These are phyloP conservation scores for Syritta pipiens DNA, from an alignment of 2,888 invertebrate genomes.

Conservation along the genomic window DNA sequence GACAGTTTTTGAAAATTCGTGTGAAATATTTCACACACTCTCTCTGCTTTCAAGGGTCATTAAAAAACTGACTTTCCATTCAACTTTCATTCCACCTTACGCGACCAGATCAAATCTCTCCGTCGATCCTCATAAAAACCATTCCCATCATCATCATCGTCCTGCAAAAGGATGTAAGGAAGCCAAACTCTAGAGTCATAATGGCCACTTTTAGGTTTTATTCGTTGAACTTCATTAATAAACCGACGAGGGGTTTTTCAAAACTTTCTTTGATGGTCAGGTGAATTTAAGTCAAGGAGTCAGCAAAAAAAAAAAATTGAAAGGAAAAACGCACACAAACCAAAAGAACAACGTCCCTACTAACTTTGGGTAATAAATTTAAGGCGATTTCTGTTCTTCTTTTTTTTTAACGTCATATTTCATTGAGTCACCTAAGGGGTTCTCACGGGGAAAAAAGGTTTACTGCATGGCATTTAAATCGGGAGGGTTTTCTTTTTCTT, in stretches of 20 bases:
- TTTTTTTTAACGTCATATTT: conserved; percentile 32
- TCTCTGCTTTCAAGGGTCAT: no score
- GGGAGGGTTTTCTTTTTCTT: conserved; percentile 1
- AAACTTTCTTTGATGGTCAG: conserved; percentile 48
- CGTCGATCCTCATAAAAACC: no score
- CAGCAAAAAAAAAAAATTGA: not conserved
- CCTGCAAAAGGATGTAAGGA: no score
- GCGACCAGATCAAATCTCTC: no score
- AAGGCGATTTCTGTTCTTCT: conserved; percentile 16
- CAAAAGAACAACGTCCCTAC: conserved; percentile 26
- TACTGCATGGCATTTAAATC: conserved; percentile 16
- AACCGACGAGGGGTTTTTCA: conserved; percentile 46
- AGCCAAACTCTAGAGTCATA: conserved; percentile 27
- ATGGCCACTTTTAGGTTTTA: conserved; percentile 44
- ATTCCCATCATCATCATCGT: no score
- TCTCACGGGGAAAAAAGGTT: not conserved
- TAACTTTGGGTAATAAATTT: conserved; percentile 62
- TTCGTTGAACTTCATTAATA: conserved; percentile 63
- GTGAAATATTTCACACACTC: no score
- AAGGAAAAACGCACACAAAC: conserved; percentile 36
- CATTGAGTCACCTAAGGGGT: conserved; percentile 23
- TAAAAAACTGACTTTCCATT: no score
- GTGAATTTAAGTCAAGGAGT: not conserved
- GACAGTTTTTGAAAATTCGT: no score
- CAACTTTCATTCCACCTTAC: no score